Evolutionary conservation across 37 sponge, comb jelly and placozoan species (phyloP).

Genomic region (Geodia barretti): DNA sequence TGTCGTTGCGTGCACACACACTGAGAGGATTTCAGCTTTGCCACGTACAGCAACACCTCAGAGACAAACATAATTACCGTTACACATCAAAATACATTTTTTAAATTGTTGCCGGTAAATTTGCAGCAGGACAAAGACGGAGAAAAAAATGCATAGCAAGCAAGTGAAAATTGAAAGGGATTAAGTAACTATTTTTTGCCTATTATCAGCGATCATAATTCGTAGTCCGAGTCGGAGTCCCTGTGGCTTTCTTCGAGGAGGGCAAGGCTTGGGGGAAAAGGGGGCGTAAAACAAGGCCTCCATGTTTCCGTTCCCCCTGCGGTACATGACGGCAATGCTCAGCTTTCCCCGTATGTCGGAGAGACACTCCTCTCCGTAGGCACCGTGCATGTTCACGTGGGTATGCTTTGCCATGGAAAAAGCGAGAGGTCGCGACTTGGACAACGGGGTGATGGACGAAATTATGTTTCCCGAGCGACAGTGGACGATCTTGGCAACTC

Average conservation of each 20-base stretch:
- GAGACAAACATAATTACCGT: no score
- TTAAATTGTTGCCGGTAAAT: no score
- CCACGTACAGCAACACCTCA: no score
- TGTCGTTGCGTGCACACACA: no score
- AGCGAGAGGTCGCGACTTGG: conserved; percentile 20
- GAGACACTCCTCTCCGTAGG: conserved; percentile 19
- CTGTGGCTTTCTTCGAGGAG: background rate
- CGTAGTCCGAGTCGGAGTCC: background rate
- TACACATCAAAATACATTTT: no score
- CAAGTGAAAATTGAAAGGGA: no score
- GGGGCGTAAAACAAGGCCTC: conserved; percentile 30
- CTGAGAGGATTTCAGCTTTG: no score
- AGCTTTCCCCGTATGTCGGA: conserved; percentile 24
- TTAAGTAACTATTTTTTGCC: no score
- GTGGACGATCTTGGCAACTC: conserved; percentile 22
- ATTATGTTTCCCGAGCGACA: conserved; percentile 29
- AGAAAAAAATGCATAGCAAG: no score
- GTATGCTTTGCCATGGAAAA: conserved; percentile 29
- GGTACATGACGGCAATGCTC: conserved; percentile 20
- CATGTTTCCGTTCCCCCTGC: conserved; percentile 37
- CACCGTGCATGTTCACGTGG: conserved; percentile 25
- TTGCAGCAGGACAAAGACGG: no score
- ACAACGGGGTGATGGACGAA: background rate
- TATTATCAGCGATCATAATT: no score
- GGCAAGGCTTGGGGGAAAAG: background rate